Percentiles rank a stretch among this genome's conserved stretches.
These are phyloP conservation scores for Phorcus lineatus DNA, from an alignment of 2,888 invertebrate species.

Conservation along the genomic window DNA sequence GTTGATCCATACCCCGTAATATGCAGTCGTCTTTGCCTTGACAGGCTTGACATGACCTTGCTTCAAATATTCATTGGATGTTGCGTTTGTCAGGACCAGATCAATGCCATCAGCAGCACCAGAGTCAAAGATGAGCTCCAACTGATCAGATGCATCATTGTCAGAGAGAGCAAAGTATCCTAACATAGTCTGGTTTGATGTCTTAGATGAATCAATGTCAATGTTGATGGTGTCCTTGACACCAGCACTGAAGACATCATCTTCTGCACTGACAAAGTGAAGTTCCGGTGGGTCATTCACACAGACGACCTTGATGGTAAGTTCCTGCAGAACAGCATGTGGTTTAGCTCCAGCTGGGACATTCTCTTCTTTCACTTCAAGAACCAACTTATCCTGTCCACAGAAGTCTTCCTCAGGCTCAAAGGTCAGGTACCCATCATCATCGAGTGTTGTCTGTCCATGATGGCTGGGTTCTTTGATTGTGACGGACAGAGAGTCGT, in stretches of 20 bases:
- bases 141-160: not conserved
- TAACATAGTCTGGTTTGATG: not conserved
- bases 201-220: not conserved
- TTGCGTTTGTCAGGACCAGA: not conserved
- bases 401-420: not conserved
- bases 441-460: not conserved
- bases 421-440: not conserved
- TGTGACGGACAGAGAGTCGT: not conserved
- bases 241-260: not conserved
- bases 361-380: not conserved
- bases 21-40: not conserved
- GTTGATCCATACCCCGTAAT: not conserved
- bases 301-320: not conserved
- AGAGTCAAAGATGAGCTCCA: not conserved
- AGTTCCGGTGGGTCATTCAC: not conserved
- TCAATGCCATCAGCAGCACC: not conserved
- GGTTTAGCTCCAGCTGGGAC: not conserved
- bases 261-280: not conserved
- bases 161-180: not conserved
- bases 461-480: not conserved
- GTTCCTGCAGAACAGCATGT: not conserved
- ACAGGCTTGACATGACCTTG: not conserved
- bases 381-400: not conserved
- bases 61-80: not conserved
- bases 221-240: not conserved